A percentile compares a stretch with the other conserved stretches of the same genome.
Evolutionary conservation across 2,888 invertebrate species (phyloP).

Genomic region (Latrodectus elegans): DNA sequence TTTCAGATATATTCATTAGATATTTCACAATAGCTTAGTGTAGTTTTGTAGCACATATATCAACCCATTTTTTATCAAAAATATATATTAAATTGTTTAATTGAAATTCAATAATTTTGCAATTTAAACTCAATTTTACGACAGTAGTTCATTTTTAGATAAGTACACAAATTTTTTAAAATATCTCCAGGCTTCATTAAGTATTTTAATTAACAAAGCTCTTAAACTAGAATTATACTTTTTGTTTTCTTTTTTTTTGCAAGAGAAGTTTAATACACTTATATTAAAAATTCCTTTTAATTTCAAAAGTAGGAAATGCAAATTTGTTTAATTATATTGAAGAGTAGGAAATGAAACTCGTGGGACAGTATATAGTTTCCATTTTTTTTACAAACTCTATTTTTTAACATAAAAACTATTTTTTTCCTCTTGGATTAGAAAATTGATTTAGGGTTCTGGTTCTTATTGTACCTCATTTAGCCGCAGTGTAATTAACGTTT

Average conservation of each 20-base stretch:
- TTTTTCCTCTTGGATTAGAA: constrained; percentile 28
- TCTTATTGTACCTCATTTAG: constrained; percentile 54
- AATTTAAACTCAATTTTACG: no score
- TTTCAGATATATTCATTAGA: no score
- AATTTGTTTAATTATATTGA: constrained; percentile 59
- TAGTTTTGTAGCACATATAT: neutral
- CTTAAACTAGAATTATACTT: neutral
- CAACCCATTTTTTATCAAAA: no score
- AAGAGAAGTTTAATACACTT: neutral
- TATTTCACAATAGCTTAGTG: neutral
- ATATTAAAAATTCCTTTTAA: constrained; percentile 29
- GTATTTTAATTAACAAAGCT: neutral
- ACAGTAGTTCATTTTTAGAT: no score
- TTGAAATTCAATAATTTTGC: no score
- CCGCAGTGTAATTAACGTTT: constrained; percentile 46
- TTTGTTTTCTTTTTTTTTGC: neutral
- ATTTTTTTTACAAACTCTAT: constrained; percentile 15
- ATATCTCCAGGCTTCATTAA: neutral
- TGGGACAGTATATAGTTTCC: constrained; percentile 10
- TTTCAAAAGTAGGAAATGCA: constrained; percentile 38
- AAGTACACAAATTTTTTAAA: neutral
- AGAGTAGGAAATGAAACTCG: constrained; percentile 21
- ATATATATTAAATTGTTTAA: no score
- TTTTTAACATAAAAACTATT: constrained; percentile 10
- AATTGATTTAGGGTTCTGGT: constrained; percentile 55